Base-by-base conservation (phyloP, 2,888 invertebrate genomes). In the Orthosia incerta region DNA sequence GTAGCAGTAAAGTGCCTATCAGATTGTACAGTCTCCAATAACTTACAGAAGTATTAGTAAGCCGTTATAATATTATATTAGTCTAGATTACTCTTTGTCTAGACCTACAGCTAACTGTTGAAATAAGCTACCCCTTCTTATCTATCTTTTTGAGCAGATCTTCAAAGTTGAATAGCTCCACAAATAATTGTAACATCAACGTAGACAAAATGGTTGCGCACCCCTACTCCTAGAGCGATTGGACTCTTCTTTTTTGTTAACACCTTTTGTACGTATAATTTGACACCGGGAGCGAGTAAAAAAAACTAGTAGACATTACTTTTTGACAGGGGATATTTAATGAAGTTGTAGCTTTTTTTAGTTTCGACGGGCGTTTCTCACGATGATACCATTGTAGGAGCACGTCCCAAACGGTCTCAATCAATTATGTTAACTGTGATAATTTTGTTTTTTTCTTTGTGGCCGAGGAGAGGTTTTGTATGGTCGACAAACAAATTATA, bases 201-300 rank as follows among this genome's bases (percentile, higher is more conserved):
- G 63, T 91, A 93, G 91, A 91, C 82, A 87, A 93, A 95, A 95
- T 84, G 82, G 95, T 96, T 95, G 88, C 62, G 79, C 72, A 90
- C 90, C 92, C 91, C 95, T 92, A 83, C 79, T 61, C 88, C 85
- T 89, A 90, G 90, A 90, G 89, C 88, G 80, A 91, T 92, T 85
- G 89, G 89, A 90, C 85, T 90, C 83, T 89, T 93, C 92, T 95
- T 95, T 96, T 96, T 95, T 93, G 94, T 96, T 95, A 94, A 96
- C 96, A 96, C 96, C 96, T 96, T 95, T 95, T 95, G 95, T 95
- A 94, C 91, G 92, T 94, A 95, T 95, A 95, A 96, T 96, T 95
- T 94, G 95, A 96, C 94, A 95, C 95, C 95, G 93, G 95, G 94
- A 95, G 94, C 94, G 93, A 91, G 92, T 88, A 93, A 95, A 95